A percentile compares a stretch with the other conserved stretches of the same genome.
phyloP scores from a whole-genome alignment of 2,113 vertebrate species.

The Uria aalge region DNA sequence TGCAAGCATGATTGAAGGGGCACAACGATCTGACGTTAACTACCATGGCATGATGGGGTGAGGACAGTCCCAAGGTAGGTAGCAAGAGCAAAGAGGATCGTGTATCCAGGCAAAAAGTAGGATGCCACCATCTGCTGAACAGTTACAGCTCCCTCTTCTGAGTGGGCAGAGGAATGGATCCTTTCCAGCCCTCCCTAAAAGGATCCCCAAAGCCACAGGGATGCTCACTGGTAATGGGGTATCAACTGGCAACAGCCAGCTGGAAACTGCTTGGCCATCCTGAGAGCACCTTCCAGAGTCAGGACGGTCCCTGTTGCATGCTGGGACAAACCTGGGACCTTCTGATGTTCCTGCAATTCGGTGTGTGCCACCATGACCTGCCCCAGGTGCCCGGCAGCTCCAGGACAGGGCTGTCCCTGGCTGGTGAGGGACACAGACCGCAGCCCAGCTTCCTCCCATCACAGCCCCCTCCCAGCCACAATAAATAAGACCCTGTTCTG shows the following conservation, averaged over 20 bases:
- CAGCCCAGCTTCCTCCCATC: not conserved
- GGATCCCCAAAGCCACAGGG: not conserved
- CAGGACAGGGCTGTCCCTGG: not conserved
- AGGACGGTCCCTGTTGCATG: not conserved
- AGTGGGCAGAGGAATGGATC: not conserved
- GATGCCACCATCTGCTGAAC: not conserved
- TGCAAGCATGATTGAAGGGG: not conserved
- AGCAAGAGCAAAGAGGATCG: not conserved
- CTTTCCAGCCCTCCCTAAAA: not conserved
- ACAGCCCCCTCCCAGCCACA: not conserved
- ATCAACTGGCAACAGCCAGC: not conserved
- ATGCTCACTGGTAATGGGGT: not conserved
- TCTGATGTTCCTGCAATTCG: not conserved
- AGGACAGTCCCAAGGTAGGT: rapidly evolving
- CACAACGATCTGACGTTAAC: rapidly evolving
- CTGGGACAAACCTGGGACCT: not conserved
- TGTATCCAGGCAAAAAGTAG: not conserved
- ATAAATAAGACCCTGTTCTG: not conserved
- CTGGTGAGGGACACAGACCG: not conserved
- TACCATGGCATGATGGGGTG: not conserved
- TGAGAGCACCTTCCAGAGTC: not conserved
- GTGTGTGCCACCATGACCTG: not conserved
- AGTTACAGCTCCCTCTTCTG: not conserved
- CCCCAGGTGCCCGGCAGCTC: not conserved
- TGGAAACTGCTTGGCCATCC: not conserved